Base-by-base conservation (phyloP, 2,113 vertebrate genomes). In the Notothenia rossii region DNA sequence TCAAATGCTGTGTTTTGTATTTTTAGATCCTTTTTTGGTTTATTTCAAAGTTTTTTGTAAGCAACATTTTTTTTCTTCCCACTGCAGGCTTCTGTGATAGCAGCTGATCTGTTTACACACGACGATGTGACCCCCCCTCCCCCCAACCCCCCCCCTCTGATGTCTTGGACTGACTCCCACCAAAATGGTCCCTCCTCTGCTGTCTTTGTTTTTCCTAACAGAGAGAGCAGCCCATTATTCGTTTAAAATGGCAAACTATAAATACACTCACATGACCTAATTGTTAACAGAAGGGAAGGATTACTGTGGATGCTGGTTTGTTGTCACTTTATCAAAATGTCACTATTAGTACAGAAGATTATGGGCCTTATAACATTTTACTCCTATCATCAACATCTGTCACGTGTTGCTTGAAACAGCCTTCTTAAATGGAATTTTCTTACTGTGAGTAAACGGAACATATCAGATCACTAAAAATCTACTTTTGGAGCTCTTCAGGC, bases 11-110 rank as follows among this genome's bases (percentile, higher is more conserved):
- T 48, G 5, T 61, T 63, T 51, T 22, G 5, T 14, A 14, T 13
- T 6, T 59, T 9, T 9, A 17, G 45, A 9, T 17, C 5, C 6
- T 18, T 53, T 5, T 22, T 36, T 10, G 33, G 29, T 36, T 36
- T 73, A 29, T 45, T 0, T 5, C 14, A 2, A 45, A 18, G n/a
- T 60, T 69, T 77, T 11, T 3, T 7, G 10, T 75, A 49, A 80
- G 20, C 4, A 18, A 68, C 48, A 4, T 58, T 62, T 51, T 62
- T 65, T 5, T 72, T 43, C 54, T 60, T 67, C 85, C 60, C 20
- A 12, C 54, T 75, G 12, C 86, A 95, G 95, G 91, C 8, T 94
- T 88, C 82, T 96, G 95, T 43, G 49, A 77, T 0, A 48, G 0
- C 69, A 84, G 11, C 33, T 84, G n/a, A 89, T 64, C 78, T 70